Evolutionary conservation across 1,140 invertebrate species (phyloP).

Genomic region (Drosophila tristis): DNA sequence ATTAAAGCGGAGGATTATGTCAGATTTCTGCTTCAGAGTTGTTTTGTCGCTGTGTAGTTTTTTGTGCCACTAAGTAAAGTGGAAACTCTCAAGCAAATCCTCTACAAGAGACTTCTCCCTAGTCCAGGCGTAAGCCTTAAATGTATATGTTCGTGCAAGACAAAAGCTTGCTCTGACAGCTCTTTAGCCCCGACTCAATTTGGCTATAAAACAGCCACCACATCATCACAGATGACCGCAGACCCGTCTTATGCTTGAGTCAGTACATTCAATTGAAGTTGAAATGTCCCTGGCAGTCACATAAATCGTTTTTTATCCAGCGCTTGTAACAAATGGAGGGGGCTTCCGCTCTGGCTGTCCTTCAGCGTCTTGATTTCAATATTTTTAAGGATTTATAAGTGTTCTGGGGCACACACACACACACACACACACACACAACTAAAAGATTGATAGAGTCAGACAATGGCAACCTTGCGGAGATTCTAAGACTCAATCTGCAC

Average conservation of each 20-base stretch:
- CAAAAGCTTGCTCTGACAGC: background rate
- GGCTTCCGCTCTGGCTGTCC: slow-evolving; percentile 8
- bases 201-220: slow-evolving; percentile 22
- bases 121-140: slow-evolving; percentile 7
- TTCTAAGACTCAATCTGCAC: slow-evolving; percentile 10
- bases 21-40: slow-evolving; percentile 25
- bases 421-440: too few species aligned
- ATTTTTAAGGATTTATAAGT: slow-evolving; percentile 59
- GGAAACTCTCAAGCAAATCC: slow-evolving; percentile 12
- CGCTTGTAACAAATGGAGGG: slow-evolving; percentile 8
- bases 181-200: slow-evolving; percentile 5
- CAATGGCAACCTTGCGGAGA: slow-evolving; percentile 24
- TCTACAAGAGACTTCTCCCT: slow-evolving; percentile 13
- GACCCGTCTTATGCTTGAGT: background rate
- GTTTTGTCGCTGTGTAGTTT: background rate
- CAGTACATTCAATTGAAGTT: slow-evolving; percentile 39
- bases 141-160: slow-evolving; percentile 16
- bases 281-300: slow-evolving; percentile 55
- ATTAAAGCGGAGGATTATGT: slow-evolving; percentile 35
- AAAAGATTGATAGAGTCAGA: slow-evolving; percentile 9
- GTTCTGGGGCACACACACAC: background rate
- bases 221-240: slow-evolving; percentile 19
- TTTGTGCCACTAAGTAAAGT: slow-evolving; percentile 1
- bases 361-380: slow-evolving; percentile 57
- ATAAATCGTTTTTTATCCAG: slow-evolving; percentile 56